These are phyloP conservation scores for Hirundichthys speculiger DNA, from an alignment of 2,113 vertebrate genomes.

Conservation along the genomic window DNA sequence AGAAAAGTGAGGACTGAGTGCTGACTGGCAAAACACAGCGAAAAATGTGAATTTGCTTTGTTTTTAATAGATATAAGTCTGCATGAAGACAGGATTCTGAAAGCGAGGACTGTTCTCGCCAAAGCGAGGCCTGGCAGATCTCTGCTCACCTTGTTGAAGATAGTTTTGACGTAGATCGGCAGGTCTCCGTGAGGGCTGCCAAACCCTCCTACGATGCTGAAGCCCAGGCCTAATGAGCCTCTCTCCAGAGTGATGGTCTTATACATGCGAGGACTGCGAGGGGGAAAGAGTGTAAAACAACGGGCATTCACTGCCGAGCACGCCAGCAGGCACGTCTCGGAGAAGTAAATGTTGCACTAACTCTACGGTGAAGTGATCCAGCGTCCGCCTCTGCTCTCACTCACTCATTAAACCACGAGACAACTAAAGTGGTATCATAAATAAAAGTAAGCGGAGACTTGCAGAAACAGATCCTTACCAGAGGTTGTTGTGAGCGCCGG, in stretches of 20 bases:
- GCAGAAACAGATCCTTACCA: conserved; percentile 74
- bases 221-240: conserved; percentile 90
- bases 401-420: conserved; percentile 10
- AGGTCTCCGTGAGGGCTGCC: conserved; percentile 94
- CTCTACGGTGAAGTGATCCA: too few species aligned
- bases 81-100: too few species aligned
- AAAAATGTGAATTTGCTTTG: too few species aligned
- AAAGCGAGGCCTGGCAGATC: not conserved
- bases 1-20: too few species aligned
- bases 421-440: not conserved
- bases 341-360: not conserved
- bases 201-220: conserved; percentile 93
- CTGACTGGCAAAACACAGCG: too few species aligned
- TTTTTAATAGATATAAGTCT: too few species aligned
- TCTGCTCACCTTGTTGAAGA: conserved; percentile 89
- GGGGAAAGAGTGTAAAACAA: conserved; percentile 4
- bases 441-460: not conserved
- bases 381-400: conserved; percentile 1
- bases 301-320: not conserved
- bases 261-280: conserved; percentile 86
- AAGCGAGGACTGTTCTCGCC: too few species aligned
- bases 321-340: not conserved
- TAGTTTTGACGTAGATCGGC: conserved; percentile 94
- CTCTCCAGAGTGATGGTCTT: conserved; percentile 89
- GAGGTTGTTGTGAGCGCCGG: conserved; percentile 84